Evolutionary conservation across 2,113 vertebrate genomes (phyloP), one percentile per base, ranked within the genome.

Genomic region (Rhabdornis inornatus): DNA sequence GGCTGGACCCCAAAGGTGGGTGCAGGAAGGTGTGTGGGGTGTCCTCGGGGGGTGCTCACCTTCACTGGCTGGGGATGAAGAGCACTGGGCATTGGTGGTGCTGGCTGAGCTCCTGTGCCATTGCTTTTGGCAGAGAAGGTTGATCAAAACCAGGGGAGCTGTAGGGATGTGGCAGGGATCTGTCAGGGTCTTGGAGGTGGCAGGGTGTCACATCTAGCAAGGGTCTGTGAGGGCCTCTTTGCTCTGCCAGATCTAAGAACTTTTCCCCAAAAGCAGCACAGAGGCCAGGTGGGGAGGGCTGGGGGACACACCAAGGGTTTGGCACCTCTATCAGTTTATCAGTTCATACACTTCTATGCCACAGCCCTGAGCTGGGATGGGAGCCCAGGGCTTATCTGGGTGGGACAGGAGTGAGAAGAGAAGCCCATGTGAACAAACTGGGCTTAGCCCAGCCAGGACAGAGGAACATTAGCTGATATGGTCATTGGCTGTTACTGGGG

Each of bases 1-100:
- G 30, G n/a, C 18, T 2, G 12, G 90, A 40, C 17, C 63, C 47
- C 83, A 83, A 66, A 97, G 96, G 96, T 97, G 83, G n/a, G 96
- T 96, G 82, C 2, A 7, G 63, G 30, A 92, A 88, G 68, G 35
- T 1, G 3, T 1, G 3, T 15, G 71, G 47, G 57, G 37, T 11
- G 6, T 71, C 21, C 15, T 31, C 0, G 0, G 1, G 44, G 37
- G 25, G 23, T 42, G 63, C 24, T 42, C 2, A 0, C 23, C n/a
- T 61, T 80, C 45, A 20, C 25, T 1, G 1, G 35, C 20, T 1
- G 2, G 56, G 24, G n/a, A 44, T 37, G 33, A 59, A 55, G 49
- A 76, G 47, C 20, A 10, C 6, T 0, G 8, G 39, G 37, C 10
- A 9, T 0, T 9, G 45, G 72, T 3, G 4, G 13, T 61, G 24